Conservation (phyloP, 2,113 vertebrate species). For the Crotophaga sulcirostris region DNA sequence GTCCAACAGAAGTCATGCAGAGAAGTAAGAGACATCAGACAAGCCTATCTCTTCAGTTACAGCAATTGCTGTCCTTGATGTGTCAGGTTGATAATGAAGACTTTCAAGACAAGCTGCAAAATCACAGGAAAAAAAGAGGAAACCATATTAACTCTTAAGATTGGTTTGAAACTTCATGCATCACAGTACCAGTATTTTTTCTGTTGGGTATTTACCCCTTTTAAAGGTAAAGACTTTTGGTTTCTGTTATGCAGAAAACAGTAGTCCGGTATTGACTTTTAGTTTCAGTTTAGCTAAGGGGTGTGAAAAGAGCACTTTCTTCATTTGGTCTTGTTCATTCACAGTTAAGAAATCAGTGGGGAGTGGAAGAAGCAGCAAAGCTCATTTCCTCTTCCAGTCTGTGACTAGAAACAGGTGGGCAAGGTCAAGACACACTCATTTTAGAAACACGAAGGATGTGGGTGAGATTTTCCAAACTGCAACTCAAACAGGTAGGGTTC, state of each 20-base stretch:
- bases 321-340: conserved; percentile 20
- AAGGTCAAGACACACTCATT: conserved; percentile 21
- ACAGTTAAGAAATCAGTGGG: conserved; percentile 39
- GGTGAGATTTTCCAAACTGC: conserved; percentile 37
- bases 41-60: not conserved
- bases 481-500: not conserved
- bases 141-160: not conserved
- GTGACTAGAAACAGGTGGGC: conserved; percentile 48
- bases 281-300: conserved; percentile 20
- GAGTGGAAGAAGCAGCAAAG: conserved; percentile 49
- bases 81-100: not conserved
- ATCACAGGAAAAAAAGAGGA: not conserved
- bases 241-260: conserved; percentile 29
- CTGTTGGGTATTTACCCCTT: not conserved
- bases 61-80: not conserved
- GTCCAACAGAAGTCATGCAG: not conserved
- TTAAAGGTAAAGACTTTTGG: not conserved
- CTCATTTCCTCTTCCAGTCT: conserved; percentile 41
- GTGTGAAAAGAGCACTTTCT: conserved; percentile 36
- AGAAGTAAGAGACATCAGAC: not conserved
- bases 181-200: not conserved
- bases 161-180: not conserved
- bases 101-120: not conserved
- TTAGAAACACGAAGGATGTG: conserved; percentile 27
- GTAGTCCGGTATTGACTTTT: not conserved